These are phyloP conservation scores for Tortricodes alternella DNA, from an alignment of 2,888 invertebrate species.

Conservation along the genomic window DNA sequence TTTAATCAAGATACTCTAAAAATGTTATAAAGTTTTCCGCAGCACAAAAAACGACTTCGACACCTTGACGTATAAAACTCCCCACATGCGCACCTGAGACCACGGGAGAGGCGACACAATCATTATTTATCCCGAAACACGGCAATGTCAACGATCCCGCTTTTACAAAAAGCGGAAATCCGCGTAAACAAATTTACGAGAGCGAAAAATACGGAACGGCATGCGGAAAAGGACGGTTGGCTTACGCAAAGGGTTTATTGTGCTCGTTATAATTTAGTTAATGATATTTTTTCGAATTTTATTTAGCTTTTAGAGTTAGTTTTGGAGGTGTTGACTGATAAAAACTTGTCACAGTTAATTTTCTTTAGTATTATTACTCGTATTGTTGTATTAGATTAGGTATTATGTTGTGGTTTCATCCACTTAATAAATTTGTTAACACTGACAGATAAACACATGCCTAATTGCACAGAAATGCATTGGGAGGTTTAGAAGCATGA, in stretches of 20 bases:
- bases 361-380: too few species aligned
- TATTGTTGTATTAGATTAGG: too few species aligned
- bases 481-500: too few species aligned
- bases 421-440: too few species aligned
- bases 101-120: constrained; percentile 45
- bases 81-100: constrained; percentile 43
- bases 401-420: too few species aligned
- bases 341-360: too few species aligned
- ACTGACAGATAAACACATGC: too few species aligned
- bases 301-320: too few species aligned
- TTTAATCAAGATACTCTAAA: too few species aligned
- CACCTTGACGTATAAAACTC: constrained; percentile 33
- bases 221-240: constrained; percentile 27
- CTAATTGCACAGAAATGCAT: too few species aligned
- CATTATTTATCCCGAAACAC: constrained; percentile 46
- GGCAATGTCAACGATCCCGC: constrained; percentile 28
- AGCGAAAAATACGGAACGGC: constrained; percentile 37
- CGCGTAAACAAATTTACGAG: constrained; percentile 40
- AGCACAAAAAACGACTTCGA: background rate
- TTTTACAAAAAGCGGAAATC: constrained; percentile 41
- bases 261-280: background rate
- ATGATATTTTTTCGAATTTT: background rate
- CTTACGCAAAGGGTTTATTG: constrained; percentile 2
- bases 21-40: too few species aligned
- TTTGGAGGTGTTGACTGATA: too few species aligned